A percentile compares a stretch with the other conserved stretches of the same genome.
phyloP scores from a whole-genome alignment of 2,113 vertebrate genomes.

The Phalacrocorax carbo region DNA sequence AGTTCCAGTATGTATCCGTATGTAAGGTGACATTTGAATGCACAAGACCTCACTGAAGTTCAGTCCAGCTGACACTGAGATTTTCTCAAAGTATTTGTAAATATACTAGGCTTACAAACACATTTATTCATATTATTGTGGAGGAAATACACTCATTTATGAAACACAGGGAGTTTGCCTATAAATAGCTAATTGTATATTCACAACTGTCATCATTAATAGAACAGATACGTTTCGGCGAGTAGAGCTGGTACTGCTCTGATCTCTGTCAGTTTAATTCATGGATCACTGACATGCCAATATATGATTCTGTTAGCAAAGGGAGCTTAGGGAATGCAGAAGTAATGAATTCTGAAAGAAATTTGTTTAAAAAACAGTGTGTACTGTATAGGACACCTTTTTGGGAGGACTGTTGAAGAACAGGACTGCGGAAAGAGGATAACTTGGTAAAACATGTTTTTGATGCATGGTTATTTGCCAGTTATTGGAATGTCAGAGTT shows the following conservation, averaged over 20 bases:
- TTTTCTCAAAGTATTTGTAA: not conserved
- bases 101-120: not conserved
- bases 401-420: not conserved
- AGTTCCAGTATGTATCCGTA: not conserved
- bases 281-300: conserved; percentile 19
- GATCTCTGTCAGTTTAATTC: conserved; percentile 36
- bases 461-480: not conserved
- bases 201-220: conserved; percentile 4
- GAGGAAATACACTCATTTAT: not conserved
- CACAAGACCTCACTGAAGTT: not conserved
- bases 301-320: conserved; percentile 22
- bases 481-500: not conserved
- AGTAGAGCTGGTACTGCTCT: conserved; percentile 23
- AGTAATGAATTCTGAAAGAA: not conserved
- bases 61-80: not conserved
- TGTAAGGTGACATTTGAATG: not conserved
- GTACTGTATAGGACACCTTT: not conserved
- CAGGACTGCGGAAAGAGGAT: not conserved
- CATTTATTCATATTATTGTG: not conserved
- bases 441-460: not conserved
- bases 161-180: not conserved
- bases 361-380: not conserved
- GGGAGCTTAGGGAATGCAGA: not conserved
- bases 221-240: not conserved
- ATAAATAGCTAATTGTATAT: not conserved